Evolutionary conservation across 2,113 vertebrate species (phyloP).

Genomic region (Sorex araneus): DNA sequence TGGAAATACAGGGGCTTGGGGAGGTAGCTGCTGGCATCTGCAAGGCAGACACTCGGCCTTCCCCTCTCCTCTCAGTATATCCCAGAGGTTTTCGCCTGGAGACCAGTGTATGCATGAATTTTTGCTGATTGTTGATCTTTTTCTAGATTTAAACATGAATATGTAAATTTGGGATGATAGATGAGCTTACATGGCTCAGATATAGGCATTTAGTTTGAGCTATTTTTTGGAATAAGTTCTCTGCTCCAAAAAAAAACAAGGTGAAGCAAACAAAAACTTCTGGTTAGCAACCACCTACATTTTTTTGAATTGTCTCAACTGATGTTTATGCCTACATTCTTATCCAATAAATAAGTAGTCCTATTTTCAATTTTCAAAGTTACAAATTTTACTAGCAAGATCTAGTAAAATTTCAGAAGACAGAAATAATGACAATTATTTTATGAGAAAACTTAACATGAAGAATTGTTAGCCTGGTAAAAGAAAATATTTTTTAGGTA

Average conservation of each 20-base stretch:
- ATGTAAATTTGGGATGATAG: no score
- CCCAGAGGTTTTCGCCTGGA: no score
- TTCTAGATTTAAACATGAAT: no score
- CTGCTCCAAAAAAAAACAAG: background rate
- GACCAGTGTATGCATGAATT: no score
- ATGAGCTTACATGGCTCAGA: background rate
- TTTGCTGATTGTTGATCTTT: no score
- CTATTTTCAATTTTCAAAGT: slow-evolving; percentile 13
- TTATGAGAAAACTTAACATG: background rate
- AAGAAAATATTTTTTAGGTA: background rate
- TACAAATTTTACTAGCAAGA: background rate
- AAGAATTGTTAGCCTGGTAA: background rate
- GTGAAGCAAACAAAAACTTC: slow-evolving; percentile 25
- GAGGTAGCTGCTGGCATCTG: no score
- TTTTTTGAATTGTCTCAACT: background rate
- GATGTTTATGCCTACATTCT: slow-evolving; percentile 16
- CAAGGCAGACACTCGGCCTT: no score
- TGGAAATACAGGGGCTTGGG: no score
- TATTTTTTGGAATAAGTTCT: slow-evolving; percentile 27
- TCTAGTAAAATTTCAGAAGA: background rate
- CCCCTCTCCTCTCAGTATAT: no score
- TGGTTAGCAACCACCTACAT: background rate
- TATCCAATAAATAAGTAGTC: background rate
- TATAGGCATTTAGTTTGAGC: background rate
- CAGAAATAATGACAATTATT: background rate